Evolutionary conservation across 2,888 invertebrate genomes (phyloP), one percentile per base, ranked within the genome.

Genomic region (Tinea trinotella): DNA sequence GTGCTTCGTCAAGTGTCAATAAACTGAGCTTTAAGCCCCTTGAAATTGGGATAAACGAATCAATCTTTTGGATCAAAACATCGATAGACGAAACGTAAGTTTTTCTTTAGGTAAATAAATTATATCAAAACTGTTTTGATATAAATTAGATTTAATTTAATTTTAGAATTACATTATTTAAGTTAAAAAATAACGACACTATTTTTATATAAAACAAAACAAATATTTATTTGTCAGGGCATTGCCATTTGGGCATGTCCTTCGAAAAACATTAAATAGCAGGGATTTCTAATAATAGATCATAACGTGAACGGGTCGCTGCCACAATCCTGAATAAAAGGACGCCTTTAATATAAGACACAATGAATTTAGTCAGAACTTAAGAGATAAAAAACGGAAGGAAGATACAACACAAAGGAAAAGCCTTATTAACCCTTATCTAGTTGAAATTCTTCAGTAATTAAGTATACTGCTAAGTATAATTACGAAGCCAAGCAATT

Each of bases 261-360:
- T 40, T 40, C 15, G 15, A 3, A 40, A 40, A 3, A 40, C 15
- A 40, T 40, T 15, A 40, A 40, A 48, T 48, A 48, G 9, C n/a
- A n/a, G 17, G 48, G 6, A 48, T 10, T n/a, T 48, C 48, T 48
- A 48, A 48, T 48, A 48, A 48, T 48, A 48, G 48, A 48, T 19
- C 48, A 40, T 40, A 40, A 40, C 40, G 40, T 40, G 13, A 40
- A 40, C 40, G 17, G 40, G 15, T 18, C 48, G 20, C 48, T 48
- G 18, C 48, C n/a, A 20, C 18, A 17, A 48, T 19, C 19, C 48
- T n/a, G 20, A 20, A 15, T 46, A 46, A 17, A n/a, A 12, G 12
- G 48, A 48, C 48, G 48, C 48, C n/a, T 48, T 18, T 18, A 18
- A 19, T 17, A 19, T 10, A 48, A 17, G 2, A 7, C 10, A 40